Base-by-base conservation (phyloP, 1,140 invertebrate species). In the Mesaphorura yosii region DNA sequence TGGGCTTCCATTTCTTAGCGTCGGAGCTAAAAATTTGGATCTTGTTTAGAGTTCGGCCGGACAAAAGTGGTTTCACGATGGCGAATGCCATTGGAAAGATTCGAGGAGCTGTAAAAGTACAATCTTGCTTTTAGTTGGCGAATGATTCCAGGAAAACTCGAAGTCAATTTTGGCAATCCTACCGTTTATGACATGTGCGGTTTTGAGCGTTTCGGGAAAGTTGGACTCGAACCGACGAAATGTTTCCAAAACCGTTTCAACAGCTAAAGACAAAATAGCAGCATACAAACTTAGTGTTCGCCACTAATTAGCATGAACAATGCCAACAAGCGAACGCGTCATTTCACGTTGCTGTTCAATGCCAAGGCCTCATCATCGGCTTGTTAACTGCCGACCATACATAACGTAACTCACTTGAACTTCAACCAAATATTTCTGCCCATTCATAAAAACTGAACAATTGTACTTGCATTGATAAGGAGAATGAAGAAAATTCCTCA, bases 111-210 rank as follows among this genome's bases (percentile, higher is more conserved):
- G 29, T 10, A 31, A 48, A 48, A 48, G 20, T 10, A 19, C 14
- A 46, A 7, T 12, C 17, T 7, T 46, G 15, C 5, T 20, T 23
- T 17, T 7, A 7, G n/a, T 7, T 7, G n/a, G 19, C 7, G 19
- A 41, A 12, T 37, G 34, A 12, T 12, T 37, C 17, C 17, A 12
- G 17, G 6, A 42, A 19, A 42, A 6, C 40, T 6, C 6, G 23
- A 42, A 19, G 29, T 12, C 25, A 12, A 46, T 12, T 12, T 6
- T 28, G 29, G 23, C 7, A 7, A 26, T 46, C 46, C 37, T 39
- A 55, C 53, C 53, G 23, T 55, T 55, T 28, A 55, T 23, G 14
- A 55, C 38, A 14, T 49, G 40, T 34, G 38, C 53, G 20, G 34
- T 22, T 41, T 42, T 46, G 4, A 55, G 17, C 5, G 38, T 42